Base-by-base conservation (phyloP, 2,888 invertebrate species). In the Ptychoptera contaminata region DNA sequence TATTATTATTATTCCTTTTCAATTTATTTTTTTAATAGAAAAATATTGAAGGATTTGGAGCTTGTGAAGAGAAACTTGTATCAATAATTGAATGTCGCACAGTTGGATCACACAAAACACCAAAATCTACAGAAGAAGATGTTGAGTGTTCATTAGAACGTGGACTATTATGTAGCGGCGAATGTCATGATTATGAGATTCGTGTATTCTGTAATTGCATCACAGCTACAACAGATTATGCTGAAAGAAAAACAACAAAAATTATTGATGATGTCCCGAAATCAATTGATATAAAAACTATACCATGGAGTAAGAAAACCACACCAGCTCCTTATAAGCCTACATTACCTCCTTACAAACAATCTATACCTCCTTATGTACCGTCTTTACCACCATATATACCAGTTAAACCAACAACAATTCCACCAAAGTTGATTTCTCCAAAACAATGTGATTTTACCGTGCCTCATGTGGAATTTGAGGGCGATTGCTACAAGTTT, bases 121-220 rank as follows among this genome's bases (percentile, higher is more conserved):
- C 78, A 0, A 82, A 81, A 53, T 73, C 77, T 44, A 80, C 82
- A 9, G 80, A 79, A 1, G 72, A 85, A 44, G 74, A 82, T 56
- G 82, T 80, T 0, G 78, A 79, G 52, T 91, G 91, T 58, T 79
- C 77, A 51, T 58, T 85, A 46, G 76, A 82, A 51, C 68, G 70
- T 11, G 90, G 90, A 0, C 67, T 90, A 0, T 62, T 76, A 6
- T 90, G 90, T 57, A 65, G 62, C 37, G 74, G 74, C 44, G 56
- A 59, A 10, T 91, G 91, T 53, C 72, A 77, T 2, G 88, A 91
- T 67, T 90, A 88, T 57, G 88, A 91, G 65, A 77, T 90, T 41
- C 71, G 82, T 30, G 79, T 87, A 2, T 69, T 74, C 36, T 90
- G 90, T 57, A 61, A 69, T 44, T 83, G 82, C 57, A 64, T 12